A percentile compares a stretch with the other conserved stretches of the same genome.
These are phyloP conservation scores for Oscheius sp. DNA, from an alignment of 2,888 invertebrate genomes.

Conservation along the genomic window DNA sequence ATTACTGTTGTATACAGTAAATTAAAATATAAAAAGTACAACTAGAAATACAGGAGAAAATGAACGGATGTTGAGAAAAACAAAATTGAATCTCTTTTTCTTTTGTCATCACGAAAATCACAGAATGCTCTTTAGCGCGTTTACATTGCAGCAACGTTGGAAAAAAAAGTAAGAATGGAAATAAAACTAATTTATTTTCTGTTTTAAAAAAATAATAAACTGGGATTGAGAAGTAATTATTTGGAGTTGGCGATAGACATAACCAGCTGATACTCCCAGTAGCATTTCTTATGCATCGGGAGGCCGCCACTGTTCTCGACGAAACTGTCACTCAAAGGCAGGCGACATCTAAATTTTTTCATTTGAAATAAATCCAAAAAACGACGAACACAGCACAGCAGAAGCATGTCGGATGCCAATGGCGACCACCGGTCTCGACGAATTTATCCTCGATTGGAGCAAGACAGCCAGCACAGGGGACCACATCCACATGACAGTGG, in stretches of 20 bases:
- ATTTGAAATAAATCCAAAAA: not conserved
- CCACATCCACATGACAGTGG: slow-evolving; percentile 19
- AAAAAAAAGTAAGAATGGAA: too few relatives aligned
- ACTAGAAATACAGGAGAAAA: not conserved
- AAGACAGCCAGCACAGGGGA: slow-evolving; percentile 28
- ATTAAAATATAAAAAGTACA: not conserved
- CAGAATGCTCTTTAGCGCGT: too few relatives aligned
- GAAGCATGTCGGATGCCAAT: slow-evolving; percentile 35
- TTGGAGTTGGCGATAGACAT: slow-evolving; percentile 15
- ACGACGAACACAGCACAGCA: slow-evolving; percentile 19
- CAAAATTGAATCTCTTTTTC: too few relatives aligned
- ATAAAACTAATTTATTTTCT: too few relatives aligned
- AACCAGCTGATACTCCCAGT: slow-evolving; percentile 30
- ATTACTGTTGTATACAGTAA: not conserved
- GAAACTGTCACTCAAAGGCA: slow-evolving; percentile 9
- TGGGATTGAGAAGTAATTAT: not conserved
- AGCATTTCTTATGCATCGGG: slow-evolving; percentile 33
- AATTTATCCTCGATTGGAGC: slow-evolving; percentile 23
- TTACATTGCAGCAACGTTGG: too few relatives aligned
- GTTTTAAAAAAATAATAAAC: not conserved
- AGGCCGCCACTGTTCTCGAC: slow-evolving; percentile 26
- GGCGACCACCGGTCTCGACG: slow-evolving; percentile 14
- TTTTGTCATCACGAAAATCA: too few relatives aligned
- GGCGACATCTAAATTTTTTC: slow-evolving; percentile 19
- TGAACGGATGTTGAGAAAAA: not conserved